Conservation (phyloP, 1,140 invertebrate genomes). For the Diachasmimorpha longicaudata region DNA sequence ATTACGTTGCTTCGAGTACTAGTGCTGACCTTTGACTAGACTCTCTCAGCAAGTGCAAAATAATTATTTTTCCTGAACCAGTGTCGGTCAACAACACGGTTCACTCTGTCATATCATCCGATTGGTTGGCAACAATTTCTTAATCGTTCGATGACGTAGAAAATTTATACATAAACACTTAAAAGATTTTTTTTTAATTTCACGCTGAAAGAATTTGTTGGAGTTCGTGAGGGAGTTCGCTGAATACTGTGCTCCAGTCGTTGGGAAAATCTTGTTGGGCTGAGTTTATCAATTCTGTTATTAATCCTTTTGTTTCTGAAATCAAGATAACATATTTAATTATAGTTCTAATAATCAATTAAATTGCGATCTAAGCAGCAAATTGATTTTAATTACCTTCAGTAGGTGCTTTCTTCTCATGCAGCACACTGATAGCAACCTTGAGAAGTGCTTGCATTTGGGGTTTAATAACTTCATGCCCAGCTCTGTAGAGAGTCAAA, state of each 20-base stretch:
- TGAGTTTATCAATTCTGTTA: slow-evolving; percentile 63
- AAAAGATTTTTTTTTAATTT: slow-evolving; percentile 27
- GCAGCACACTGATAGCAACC: slow-evolving; percentile 62
- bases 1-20: background rate
- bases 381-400: slow-evolving; percentile 49
- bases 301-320: slow-evolving; percentile 60
- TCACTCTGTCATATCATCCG: background rate
- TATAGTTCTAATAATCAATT: background rate
- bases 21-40: background rate
- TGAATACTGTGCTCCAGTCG: slow-evolving; percentile 59
- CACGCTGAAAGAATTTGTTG: slow-evolving; percentile 47
- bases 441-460: slow-evolving; percentile 65
- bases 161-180: background rate
- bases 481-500: slow-evolving; percentile 67
- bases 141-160: background rate
- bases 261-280: slow-evolving; percentile 66
- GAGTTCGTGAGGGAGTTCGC: slow-evolving; percentile 54
- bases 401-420: slow-evolving; percentile 61
- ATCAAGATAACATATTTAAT: slow-evolving; percentile 35
- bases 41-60: background rate
- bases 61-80: background rate
- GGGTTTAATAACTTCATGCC: slow-evolving; percentile 62
- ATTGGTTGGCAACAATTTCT: background rate
- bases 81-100: background rate
- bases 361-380: no score